Percentiles rank a stretch among this genome's conserved stretches.
Conservation (phyloP, 1,140 invertebrate species). For the Brachionus calyciflorus region DNA sequence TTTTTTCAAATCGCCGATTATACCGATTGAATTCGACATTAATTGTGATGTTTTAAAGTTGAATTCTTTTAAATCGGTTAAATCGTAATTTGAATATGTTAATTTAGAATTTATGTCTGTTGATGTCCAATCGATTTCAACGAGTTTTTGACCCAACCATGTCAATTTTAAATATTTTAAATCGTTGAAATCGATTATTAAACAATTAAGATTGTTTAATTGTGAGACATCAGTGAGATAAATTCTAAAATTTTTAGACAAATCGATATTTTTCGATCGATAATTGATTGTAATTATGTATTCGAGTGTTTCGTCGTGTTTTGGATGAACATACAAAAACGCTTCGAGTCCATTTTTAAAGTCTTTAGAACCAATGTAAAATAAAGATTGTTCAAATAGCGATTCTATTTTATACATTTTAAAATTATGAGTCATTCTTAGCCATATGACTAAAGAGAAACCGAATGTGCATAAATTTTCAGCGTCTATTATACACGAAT, state of each 20-base stretch:
- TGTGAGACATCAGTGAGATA: not conserved
- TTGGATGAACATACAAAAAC: not conserved
- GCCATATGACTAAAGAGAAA: not conserved
- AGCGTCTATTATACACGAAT: constrained; percentile 33
- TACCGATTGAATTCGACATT: not conserved
- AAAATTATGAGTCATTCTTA: constrained; percentile 23
- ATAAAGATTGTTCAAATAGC: not conserved
- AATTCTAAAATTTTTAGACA: constrained; percentile 19
- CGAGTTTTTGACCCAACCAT: not conserved
- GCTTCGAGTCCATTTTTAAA: constrained; percentile 5
- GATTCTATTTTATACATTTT: not conserved
- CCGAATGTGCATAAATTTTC: constrained; percentile 42
- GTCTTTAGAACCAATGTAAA: constrained; percentile 11
- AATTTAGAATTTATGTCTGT: not conserved
- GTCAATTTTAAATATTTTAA: not conserved
- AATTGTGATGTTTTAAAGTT: not conserved
- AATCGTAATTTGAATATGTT: not conserved
- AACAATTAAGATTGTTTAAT: constrained; percentile 24
- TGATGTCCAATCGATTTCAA: constrained; percentile 2
- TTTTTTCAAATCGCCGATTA: constrained; percentile 1
- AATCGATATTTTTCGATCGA: not conserved
- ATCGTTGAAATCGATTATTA: not conserved
- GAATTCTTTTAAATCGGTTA: not conserved
- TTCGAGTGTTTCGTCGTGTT: not conserved
- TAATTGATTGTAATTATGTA: constrained; percentile 7